These are phyloP conservation scores for Sebastes umbrosus DNA, from an alignment of 2,797 vertebrate species.

Conservation along the genomic window DNA sequence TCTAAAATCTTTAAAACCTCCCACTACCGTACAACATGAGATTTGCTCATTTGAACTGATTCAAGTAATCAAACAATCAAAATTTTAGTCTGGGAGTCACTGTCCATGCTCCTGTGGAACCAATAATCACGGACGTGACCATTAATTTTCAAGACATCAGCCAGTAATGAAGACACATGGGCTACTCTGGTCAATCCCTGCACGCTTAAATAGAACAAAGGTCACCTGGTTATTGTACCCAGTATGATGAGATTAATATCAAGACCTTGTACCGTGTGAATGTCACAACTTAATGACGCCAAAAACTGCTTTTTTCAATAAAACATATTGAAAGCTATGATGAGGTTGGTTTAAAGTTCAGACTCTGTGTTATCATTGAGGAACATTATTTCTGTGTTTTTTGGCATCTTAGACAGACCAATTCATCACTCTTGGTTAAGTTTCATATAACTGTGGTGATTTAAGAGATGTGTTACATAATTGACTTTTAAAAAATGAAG, in stretches of 20 bases:
- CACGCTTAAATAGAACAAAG: constrained; percentile 35
- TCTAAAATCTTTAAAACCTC: background rate
- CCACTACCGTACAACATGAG: background rate
- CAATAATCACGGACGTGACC: background rate
- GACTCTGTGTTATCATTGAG: background rate
- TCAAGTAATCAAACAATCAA: background rate
- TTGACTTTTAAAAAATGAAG: background rate
- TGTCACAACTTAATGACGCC: background rate
- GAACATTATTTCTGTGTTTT: background rate
- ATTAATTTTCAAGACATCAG: constrained; percentile 9
- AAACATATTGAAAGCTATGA: background rate
- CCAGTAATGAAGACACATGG: constrained; percentile 40
- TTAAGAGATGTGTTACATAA: background rate
- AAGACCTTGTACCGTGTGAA: background rate
- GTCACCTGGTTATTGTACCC: constrained; percentile 5
- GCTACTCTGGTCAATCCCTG: background rate
- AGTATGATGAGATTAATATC: constrained; percentile 35
- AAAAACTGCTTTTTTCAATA: background rate
- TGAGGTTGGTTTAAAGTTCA: background rate
- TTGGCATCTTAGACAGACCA: background rate
- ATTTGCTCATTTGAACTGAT: background rate
- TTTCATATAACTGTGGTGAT: background rate
- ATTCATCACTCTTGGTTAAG: background rate
- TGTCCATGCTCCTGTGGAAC: background rate
- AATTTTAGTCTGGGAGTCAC: background rate